Conservation (phyloP, 37 sponge, comb jelly and placozoan species). For the Aplysina aerophoba region DNA sequence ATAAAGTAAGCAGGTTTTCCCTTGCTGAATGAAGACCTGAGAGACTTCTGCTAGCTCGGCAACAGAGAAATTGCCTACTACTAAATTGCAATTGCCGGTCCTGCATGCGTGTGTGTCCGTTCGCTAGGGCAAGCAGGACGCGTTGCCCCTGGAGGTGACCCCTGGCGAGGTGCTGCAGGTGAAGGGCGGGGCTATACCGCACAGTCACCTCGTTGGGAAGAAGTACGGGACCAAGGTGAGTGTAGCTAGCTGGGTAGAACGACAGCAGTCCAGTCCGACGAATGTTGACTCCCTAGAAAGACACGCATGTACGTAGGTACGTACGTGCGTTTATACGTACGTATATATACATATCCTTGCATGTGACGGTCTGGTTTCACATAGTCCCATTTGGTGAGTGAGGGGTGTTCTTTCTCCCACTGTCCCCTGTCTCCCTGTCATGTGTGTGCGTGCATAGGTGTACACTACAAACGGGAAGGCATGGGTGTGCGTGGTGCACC, state of each 20-base stretch:
- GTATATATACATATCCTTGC: too few species aligned
- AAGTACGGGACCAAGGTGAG: constrained; percentile 85
- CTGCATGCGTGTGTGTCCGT: background rate
- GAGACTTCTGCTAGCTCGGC: too few species aligned
- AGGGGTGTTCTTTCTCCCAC: background rate
- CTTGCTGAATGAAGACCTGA: too few species aligned
- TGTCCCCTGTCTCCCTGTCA: background rate
- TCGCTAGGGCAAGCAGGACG: constrained; percentile 58
- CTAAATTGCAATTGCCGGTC: too few species aligned
- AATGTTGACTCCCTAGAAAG: too few species aligned
- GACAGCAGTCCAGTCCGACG: too few species aligned
- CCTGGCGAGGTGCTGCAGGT: constrained; percentile 73
- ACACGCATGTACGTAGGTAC: too few species aligned
- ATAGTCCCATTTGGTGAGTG: background rate
- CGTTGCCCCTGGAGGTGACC: constrained; percentile 63
- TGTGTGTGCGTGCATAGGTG: constrained; percentile 46
- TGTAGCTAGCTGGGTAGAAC: too few species aligned
- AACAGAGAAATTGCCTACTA: too few species aligned
- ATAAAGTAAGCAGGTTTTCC: constrained; percentile 40
- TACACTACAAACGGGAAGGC: constrained; percentile 73
- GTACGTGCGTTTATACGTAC: too few species aligned
- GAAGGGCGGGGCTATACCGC: constrained; percentile 80
- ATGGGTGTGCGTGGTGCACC: constrained; percentile 78
- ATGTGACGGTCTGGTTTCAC: background rate
- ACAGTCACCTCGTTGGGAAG: constrained; percentile 82